Base-by-base conservation (phyloP, 2,888 invertebrate genomes). In the Drosophila mulleri region DNA sequence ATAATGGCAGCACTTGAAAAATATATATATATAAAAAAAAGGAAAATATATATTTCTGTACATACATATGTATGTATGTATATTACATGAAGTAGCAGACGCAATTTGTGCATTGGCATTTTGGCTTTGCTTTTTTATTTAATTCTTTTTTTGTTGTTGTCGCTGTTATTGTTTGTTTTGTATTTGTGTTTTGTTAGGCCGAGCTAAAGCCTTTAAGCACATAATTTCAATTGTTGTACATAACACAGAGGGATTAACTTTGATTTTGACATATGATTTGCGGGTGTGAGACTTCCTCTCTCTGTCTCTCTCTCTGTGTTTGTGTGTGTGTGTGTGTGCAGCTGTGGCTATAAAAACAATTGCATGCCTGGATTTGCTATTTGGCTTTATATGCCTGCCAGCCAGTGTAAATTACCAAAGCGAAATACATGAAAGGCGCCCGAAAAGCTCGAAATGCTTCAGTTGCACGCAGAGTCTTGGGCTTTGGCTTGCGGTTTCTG, bases 211-310 rank as follows among this genome's bases (percentile, higher is more conserved):
- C 88, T 75, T 84, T 84, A 89, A 84, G 89, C 89, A 88, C 79
- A 88, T 84, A 89, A 84, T 89, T 84, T 89, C 88, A 84, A 89
- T 88, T 84, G 84, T 85, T 70, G 73, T 84, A 82, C 89, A 89
- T 78, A 88, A 84, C 84, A 88, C 89, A 88, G 84, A 76, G 76
- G 89, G 89, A 84, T 89, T 89, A 89, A 89, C 88, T 84, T 89
- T 89, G 89, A 84, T 84, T 84, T 89, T 82, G 89, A 84, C 88
- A 77, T 84, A 75, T 88, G 89, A 84, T 82, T 82, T 73, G 85
- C 66, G 56, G 47, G 50, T 23, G 58, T 68, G 67, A 16, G 26
- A 7, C 44, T 14, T 6, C 2, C 44, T 14, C 44, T n/a, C 9
- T 47, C 4, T 26, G 3, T n/a, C n/a, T n/a, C n/a, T n/a, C n/a